Base-by-base conservation (phyloP, 1,140 invertebrate genomes). In the Sitodiplosis mosellana region DNA sequence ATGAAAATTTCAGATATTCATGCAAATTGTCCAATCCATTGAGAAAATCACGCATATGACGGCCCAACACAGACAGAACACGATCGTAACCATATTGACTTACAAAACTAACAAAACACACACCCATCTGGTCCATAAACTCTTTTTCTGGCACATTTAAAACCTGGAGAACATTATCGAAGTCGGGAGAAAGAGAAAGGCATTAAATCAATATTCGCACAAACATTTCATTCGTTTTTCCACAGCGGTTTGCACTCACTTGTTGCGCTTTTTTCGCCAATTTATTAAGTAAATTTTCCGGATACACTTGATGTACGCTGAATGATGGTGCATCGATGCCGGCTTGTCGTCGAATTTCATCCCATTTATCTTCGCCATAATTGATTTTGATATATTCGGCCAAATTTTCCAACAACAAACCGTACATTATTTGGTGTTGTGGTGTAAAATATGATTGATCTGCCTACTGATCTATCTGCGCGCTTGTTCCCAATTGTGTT, bases 21-120 rank as follows among this genome's bases (percentile, higher is more conserved):
- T 98, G 93, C 22, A 97, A 72, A 70, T 96, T 97, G 66, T 96
- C 92, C 53, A 97, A 67, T 45, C 91, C 91, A 59, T 95, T 96
- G 1, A 97, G 74, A 62, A 97, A 97, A 64, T 96, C 92, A 48
- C 91, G 68, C 76, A 97, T 87, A 59, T 95, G 86, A 7, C 91
- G 72, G 2, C 92, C 88, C 6, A 92, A 69, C 1, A 92, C 87
- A 15, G 85, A 88, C 3, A 93, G 63, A 1, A 93, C 85, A 50
- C 84, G 70, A 63, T 95, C 90, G 64, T 96, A 95, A 5, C 90
- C 90, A 60, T 93, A 95, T 56, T 93, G 87, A n/a, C 87, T 82
- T 1, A 91, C 83, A 59, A 89, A 91, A 37, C 81, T 77, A 4
- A 91, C 84, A 66, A 91, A 92, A 59, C 85, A 83, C 1, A 86